Conservation (phyloP, 2,113 vertebrate species). For the Setophaga petechia region DNA sequence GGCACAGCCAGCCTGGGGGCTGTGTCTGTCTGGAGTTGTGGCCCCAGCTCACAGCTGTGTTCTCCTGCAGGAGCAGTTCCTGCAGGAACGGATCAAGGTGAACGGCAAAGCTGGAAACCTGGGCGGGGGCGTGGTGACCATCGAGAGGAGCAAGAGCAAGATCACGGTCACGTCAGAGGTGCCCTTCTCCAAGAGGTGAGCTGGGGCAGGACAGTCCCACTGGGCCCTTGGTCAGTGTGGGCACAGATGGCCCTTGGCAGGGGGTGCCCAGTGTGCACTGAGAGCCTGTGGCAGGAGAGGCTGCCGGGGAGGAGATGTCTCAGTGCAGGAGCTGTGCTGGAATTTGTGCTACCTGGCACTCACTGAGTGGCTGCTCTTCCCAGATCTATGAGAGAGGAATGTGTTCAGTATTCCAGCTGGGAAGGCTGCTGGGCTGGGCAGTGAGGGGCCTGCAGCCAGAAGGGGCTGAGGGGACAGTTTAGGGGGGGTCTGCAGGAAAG, state of each 20-base stretch:
- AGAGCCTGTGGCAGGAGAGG: neutral
- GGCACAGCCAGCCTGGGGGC: accelerated
- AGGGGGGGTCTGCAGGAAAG: accelerated
- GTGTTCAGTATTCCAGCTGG: accelerated
- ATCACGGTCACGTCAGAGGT: constrained; percentile 95
- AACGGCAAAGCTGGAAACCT: constrained; percentile 95
- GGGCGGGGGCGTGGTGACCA: constrained; percentile 91
- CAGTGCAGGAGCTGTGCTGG: neutral
- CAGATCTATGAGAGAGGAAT: accelerated
- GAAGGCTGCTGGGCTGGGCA: neutral
- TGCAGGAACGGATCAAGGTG: constrained; percentile 97
- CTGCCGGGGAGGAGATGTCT: accelerated
- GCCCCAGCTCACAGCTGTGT: accelerated
- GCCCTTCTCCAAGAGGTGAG: constrained; percentile 96
- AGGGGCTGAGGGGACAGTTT: accelerated
- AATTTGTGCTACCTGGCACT: accelerated
- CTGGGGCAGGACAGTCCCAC: neutral
- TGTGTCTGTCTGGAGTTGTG: accelerated
- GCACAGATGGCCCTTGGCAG: no score
- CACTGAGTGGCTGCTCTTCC: accelerated
- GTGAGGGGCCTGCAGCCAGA: accelerated
- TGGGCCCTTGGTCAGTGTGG: neutral
- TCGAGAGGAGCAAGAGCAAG: constrained; percentile 97
- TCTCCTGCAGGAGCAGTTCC: constrained; percentile 89
- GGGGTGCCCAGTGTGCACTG: accelerated